Base-by-base conservation (phyloP, 2,113 vertebrate species). In the Plecturocebus donacophilus region DNA sequence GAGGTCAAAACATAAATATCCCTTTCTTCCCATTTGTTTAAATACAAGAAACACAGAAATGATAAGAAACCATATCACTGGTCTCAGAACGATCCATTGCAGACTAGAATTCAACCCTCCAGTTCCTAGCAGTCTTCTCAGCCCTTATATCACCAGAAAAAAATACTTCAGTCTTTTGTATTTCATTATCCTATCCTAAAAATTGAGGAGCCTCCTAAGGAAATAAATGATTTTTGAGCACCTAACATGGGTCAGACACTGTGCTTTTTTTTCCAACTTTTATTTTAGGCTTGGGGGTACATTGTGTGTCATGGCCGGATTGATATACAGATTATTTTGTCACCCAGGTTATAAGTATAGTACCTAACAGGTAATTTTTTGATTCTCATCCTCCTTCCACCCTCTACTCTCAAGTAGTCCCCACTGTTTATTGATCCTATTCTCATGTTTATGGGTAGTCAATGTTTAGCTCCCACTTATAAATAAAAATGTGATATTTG, bases 11-110 rank as follows among this genome's bases (percentile, higher is more conserved):
- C 27, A 54, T 81, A 95, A 82, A 23, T 87, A 56, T 66, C 40
- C 42, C 38, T 90, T 93, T 80, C 9, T 19, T 54, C 56, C 56
- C 71, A 5, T 38, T 88, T 96, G 52, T 80, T 87, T 94, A 93
- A 97, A 93, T 96, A 70, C 54, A 81, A 73, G 87, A 87, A 80
- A 95, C 85, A 87, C 14, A 93, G 45, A 94, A 90, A 84, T 11
- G 38, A 83, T 90, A 73, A 85, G 68, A 88, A 96, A 64, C 35
- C 19, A 20, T 61, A 91, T 42, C 71, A 20, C 27, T 77, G 56
- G 8, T 80, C 38, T 94, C 70, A 77, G n/a, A 80, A 56, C 75
- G 76, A 95, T 89, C 42, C 79, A 13, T 7, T 56, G 42, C 35
- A 76, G 13, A 77, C 82, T 32, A 25, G 58, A 14, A 77, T 87